Evolutionary conservation across 1,140 invertebrate genomes (phyloP).

Genomic region (Sycophaga agraensis): DNA sequence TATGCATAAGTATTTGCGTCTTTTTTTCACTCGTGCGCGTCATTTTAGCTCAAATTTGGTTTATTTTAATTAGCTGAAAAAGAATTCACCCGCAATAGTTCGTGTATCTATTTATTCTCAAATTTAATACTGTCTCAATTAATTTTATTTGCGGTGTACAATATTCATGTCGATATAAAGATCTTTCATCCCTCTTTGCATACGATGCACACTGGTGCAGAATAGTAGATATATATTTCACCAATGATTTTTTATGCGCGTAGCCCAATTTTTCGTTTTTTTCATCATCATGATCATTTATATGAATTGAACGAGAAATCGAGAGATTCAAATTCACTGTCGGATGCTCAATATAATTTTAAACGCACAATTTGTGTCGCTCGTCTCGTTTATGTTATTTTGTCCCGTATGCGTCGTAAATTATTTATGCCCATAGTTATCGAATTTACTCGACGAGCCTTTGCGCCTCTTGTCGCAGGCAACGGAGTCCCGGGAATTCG

Average conservation of each 20-base stretch:
- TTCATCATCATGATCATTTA: constrained; percentile 5
- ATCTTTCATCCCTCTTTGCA: background rate
- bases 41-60: constrained; percentile 15
- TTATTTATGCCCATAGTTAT: too few species aligned
- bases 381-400: background rate
- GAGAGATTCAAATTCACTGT: background rate
- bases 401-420: too few species aligned
- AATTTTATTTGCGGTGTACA: background rate
- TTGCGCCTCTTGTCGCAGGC: too few species aligned
- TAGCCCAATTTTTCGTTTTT: background rate
- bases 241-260: background rate
- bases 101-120: background rate
- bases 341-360: background rate
- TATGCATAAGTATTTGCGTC: constrained; percentile 20
- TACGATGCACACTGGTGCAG: background rate
- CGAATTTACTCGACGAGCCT: too few species aligned
- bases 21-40: background rate
- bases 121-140: constrained; percentile 6
- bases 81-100: constrained; percentile 16
- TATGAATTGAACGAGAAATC: background rate
- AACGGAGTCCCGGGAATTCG: too few species aligned
- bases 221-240: background rate
- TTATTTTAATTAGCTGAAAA: constrained; percentile 38
- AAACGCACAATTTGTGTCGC: background rate
- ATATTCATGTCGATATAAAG: background rate